Percentiles rank a stretch among this genome's conserved stretches.
These are phyloP conservation scores for Gila orcuttii DNA, from an alignment of 2,113 vertebrate genomes.

Conservation along the genomic window DNA sequence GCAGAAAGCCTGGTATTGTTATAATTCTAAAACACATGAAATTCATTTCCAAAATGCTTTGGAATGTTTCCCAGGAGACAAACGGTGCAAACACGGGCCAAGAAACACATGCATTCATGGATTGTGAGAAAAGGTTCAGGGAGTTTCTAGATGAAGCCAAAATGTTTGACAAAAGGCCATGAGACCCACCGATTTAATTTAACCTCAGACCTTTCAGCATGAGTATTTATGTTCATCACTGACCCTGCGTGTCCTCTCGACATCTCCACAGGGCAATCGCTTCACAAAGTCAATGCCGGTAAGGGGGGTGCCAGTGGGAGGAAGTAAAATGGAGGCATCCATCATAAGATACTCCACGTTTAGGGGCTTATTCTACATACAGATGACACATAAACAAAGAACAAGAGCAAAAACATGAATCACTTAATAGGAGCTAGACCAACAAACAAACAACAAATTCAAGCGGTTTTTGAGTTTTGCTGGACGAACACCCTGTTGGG, in stretches of 20 bases:
- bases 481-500: background rate
- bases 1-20: constrained; percentile 6
- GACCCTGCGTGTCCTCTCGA: constrained; percentile 94
- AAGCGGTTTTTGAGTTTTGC: background rate
- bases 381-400: constrained; percentile 54
- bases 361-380: constrained; percentile 90
- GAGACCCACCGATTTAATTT: background rate
- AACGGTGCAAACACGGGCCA: background rate
- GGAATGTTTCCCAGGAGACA: background rate
- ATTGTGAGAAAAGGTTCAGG: background rate
- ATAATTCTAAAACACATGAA: background rate
- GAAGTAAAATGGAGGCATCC: constrained; percentile 95
- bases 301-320: constrained; percentile 93
- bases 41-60: background rate
- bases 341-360: constrained; percentile 99
- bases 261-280: constrained; percentile 92
- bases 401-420: background rate
- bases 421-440: background rate
- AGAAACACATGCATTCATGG: background rate
- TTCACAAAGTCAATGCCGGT: constrained; percentile 98
- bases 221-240: constrained; percentile 51
- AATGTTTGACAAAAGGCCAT: background rate
- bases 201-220: background rate
- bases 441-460: background rate
- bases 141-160: background rate